phyloP scores from a whole-genome alignment of 2,797 vertebrate genomes.

The Poecilia gillii region DNA sequence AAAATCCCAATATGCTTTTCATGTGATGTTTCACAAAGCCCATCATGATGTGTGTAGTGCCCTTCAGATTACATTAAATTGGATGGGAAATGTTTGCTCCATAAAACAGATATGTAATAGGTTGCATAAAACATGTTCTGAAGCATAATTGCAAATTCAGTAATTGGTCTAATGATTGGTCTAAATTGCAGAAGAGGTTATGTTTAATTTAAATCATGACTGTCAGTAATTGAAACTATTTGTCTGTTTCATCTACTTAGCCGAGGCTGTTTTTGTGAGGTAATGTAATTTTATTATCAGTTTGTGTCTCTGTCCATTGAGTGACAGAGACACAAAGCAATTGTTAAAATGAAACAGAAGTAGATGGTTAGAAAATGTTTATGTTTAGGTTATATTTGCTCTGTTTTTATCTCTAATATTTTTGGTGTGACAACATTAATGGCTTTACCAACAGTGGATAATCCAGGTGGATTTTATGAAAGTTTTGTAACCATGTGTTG shows the following conservation, averaged over 20 bases:
- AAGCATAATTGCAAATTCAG: conserved; percentile 4
- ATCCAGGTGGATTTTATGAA: too few relatives aligned
- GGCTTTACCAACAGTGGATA: background rate
- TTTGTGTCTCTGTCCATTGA: background rate
- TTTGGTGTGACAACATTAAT: background rate
- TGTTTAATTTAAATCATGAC: conserved; percentile 15
- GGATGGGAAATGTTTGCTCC: background rate
- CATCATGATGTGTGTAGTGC: background rate
- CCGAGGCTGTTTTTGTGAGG: background rate
- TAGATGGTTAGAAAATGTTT: background rate
- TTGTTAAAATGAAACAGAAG: background rate
- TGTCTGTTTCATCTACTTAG: background rate
- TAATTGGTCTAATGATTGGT: conserved; percentile 7
- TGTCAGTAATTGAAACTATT: background rate
- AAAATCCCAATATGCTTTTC: background rate
- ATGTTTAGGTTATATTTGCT: background rate
- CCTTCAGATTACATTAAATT: background rate
- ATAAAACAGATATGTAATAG: background rate
- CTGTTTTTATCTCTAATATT: background rate
- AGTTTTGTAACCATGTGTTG: background rate
- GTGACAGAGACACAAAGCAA: background rate
- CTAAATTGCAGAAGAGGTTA: conserved; percentile 4
- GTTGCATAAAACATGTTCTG: background rate
- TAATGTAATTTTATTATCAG: too few relatives aligned
- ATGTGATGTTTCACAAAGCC: background rate